Evolutionary conservation across 2,888 invertebrate genomes (phyloP).

Genomic region (Lacanobia oleracea): DNA sequence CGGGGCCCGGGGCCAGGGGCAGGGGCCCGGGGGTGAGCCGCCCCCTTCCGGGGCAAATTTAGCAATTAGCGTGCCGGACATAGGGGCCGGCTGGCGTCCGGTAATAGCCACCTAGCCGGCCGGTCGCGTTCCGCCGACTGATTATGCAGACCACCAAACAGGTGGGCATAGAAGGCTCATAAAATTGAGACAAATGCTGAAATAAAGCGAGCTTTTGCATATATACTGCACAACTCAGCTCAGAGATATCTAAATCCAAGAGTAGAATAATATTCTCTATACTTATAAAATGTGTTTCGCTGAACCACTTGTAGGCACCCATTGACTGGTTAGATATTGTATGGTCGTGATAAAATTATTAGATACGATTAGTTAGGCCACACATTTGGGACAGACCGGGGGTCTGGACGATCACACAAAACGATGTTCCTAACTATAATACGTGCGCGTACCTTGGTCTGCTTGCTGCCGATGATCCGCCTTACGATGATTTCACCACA

Average conservation of each 20-base stretch:
- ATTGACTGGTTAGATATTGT: too few species aligned
- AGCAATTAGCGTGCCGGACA: slow-evolving; percentile 84
- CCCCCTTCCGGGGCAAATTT: slow-evolving; percentile 76
- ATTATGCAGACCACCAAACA: slow-evolving; percentile 38
- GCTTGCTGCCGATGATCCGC: too few species aligned
- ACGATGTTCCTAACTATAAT: too few species aligned
- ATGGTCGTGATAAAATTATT: too few species aligned
- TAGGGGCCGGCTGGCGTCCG: slow-evolving; percentile 63
- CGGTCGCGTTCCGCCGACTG: slow-evolving; percentile 58
- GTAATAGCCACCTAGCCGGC: slow-evolving; percentile 78
- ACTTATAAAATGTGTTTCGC: too few species aligned
- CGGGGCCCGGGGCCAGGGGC: slow-evolving; percentile 5
- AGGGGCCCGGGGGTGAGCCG: neutral
- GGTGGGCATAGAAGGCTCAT: slow-evolving; percentile 29
- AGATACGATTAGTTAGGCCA: too few species aligned
- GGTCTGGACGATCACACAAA: too few species aligned
- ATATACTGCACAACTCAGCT: neutral
- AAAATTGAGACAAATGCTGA: neutral
- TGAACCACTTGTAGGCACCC: too few species aligned
- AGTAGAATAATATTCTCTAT: neutral
- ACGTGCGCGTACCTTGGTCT: too few species aligned
- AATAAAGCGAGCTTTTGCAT: neutral
- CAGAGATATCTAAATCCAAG: neutral
- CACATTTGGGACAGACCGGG: too few species aligned
- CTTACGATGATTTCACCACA: too few species aligned